phyloP scores from a whole-genome alignment of 2,797 vertebrate genomes.

The Urophycis tenuis region DNA sequence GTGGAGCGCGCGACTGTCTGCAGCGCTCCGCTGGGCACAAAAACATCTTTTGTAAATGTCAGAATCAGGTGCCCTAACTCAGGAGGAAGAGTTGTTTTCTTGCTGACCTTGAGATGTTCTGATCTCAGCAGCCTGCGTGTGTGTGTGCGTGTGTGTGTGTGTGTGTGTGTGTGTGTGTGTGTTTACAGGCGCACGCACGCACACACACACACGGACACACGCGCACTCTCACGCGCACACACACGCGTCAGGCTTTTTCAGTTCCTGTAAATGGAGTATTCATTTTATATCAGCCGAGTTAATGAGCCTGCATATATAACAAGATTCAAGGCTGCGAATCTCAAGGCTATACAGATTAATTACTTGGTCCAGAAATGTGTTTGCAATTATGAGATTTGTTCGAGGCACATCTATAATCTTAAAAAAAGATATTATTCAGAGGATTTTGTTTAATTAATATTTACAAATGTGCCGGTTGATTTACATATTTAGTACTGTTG shows the following conservation, averaged over 20 bases:
- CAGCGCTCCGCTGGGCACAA: constrained; percentile 3
- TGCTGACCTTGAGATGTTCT: background rate
- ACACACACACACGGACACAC: background rate
- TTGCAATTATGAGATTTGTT: background rate
- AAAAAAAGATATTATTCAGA: background rate
- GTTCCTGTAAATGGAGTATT: background rate
- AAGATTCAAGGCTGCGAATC: background rate
- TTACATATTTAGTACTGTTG: background rate
- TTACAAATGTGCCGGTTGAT: background rate
- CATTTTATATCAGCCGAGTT: background rate
- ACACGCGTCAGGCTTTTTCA: background rate
- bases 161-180: background rate
- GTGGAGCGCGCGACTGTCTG: constrained; percentile 20
- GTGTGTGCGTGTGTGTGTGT: background rate
- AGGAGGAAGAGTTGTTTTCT: background rate
- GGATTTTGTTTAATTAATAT: constrained; percentile 1
- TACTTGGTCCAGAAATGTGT: background rate
- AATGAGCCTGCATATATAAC: background rate
- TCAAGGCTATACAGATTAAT: background rate
- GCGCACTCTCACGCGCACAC: background rate
- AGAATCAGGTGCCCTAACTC: background rate
- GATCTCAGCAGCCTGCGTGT: background rate
- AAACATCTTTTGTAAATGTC: constrained; percentile 28
- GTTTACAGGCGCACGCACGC: background rate
- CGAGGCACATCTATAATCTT: background rate